Evolutionary conservation across 2,888 invertebrate species (phyloP).

Genomic region (Syritta pipiens): DNA sequence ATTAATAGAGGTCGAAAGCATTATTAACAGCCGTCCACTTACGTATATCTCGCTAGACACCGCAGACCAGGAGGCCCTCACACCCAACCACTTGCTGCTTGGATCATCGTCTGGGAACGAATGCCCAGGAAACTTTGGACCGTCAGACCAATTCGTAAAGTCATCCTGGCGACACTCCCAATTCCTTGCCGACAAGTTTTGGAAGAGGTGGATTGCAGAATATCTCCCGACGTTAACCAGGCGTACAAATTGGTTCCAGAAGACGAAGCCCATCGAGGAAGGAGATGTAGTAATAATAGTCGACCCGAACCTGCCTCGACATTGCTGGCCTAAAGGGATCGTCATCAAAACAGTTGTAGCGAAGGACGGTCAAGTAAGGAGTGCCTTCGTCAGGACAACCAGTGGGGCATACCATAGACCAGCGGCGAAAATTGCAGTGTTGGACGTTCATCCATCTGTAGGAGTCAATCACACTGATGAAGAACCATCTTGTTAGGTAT

Average conservation of each 20-base stretch:
- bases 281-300: slow-evolving; percentile 3
- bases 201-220: slow-evolving; percentile 3
- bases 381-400: too few relatives aligned
- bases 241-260: slow-evolving; percentile 1
- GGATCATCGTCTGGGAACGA: slow-evolving; percentile 16
- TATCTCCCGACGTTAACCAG: neutral
- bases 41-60: slow-evolving; percentile 13
- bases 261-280: neutral
- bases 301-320: neutral
- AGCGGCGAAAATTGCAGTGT: too few relatives aligned
- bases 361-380: too few relatives aligned
- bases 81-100: slow-evolving; percentile 70
- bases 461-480: too few relatives aligned
- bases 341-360: too few relatives aligned
- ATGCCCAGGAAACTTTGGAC: neutral
- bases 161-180: neutral
- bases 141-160: neutral
- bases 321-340: slow-evolving; percentile 8
- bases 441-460: too few relatives aligned
- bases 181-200: neutral
- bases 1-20: slow-evolving; percentile 30
- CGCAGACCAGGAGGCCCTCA: slow-evolving; percentile 50
- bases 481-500: too few relatives aligned
- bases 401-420: too few relatives aligned
- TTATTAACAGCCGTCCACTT: slow-evolving; percentile 65